Conservation (phyloP, 2,888 invertebrate genomes). For the Maniola hyperantus region DNA sequence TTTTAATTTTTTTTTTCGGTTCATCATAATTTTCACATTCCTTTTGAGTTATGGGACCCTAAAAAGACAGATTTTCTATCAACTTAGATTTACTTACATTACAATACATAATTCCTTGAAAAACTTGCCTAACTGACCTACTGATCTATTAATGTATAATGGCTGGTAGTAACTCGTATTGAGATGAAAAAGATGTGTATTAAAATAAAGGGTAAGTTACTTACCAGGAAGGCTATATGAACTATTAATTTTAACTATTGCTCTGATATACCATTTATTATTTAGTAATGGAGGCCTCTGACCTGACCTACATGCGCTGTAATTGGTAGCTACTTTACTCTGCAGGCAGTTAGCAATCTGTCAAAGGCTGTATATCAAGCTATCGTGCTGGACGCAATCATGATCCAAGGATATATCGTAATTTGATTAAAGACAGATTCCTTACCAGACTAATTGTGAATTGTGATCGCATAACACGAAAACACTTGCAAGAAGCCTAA, state of each 20-base stretch:
- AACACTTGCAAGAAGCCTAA: too few relatives aligned
- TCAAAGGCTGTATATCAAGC: constrained; percentile 4
- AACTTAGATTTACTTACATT: neutral
- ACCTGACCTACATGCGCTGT: constrained; percentile 11
- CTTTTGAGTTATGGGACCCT: too few relatives aligned
- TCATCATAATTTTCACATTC: too few relatives aligned
- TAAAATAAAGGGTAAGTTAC: neutral
- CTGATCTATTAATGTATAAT: too few relatives aligned
- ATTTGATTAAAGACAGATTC: neutral
- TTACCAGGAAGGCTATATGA: neutral
- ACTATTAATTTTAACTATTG: neutral
- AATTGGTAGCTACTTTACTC: constrained; percentile 1
- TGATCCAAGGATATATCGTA: constrained; percentile 1
- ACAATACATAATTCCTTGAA: too few relatives aligned
- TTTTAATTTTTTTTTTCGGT: too few relatives aligned
- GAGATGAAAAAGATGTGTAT: neutral
- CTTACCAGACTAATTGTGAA: neutral
- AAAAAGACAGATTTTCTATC: neutral
- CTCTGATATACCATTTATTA: neutral
- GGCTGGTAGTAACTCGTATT: too few relatives aligned
- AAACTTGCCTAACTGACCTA: too few relatives aligned
- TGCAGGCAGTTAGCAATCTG: constrained; percentile 1
- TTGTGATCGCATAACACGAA: neutral
- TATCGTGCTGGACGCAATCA: constrained; percentile 4
- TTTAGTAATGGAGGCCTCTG: neutral